Conservation (phyloP, 2,113 vertebrate genomes). For the Galemys pyrenaicus region DNA sequence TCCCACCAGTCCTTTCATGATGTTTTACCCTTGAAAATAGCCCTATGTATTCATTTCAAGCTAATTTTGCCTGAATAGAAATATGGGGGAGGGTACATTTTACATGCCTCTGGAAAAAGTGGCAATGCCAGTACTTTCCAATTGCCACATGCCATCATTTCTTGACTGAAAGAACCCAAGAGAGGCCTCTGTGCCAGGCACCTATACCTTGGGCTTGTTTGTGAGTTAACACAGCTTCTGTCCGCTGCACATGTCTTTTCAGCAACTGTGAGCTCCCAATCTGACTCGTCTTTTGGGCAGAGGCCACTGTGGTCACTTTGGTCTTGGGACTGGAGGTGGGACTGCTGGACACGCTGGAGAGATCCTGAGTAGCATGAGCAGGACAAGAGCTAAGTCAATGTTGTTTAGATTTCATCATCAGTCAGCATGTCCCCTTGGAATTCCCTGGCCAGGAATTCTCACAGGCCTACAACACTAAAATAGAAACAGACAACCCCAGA, state of each 20-base stretch:
- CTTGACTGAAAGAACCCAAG: not conserved
- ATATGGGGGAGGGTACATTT: not conserved
- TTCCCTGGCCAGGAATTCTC: not conserved
- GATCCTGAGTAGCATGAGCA: slow-evolving; percentile 86
- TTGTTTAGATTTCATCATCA: not conserved
- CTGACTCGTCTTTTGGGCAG: slow-evolving; percentile 92
- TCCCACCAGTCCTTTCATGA: not conserved
- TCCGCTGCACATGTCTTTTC: slow-evolving; percentile 93
- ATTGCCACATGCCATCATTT: not conserved
- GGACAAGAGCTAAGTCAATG: not conserved
- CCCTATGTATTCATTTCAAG: not conserved
- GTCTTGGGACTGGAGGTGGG: slow-evolving; percentile 97
- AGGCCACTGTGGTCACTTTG: slow-evolving; percentile 89
- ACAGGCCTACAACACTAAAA: not conserved
- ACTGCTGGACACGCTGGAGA: slow-evolving; percentile 97
- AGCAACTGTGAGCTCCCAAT: slow-evolving; percentile 91
- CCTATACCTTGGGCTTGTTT: slow-evolving; percentile 94
- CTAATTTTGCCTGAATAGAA: not conserved
- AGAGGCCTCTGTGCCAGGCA: not conserved
- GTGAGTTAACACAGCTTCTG: slow-evolving; percentile 91
- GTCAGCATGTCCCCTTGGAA: not conserved
- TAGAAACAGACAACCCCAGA: not conserved
- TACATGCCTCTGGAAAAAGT: not conserved
- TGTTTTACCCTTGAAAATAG: not conserved
- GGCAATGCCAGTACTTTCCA: not conserved